Conservation (phyloP, 2,797 vertebrate species). For the Manis javanica region DNA sequence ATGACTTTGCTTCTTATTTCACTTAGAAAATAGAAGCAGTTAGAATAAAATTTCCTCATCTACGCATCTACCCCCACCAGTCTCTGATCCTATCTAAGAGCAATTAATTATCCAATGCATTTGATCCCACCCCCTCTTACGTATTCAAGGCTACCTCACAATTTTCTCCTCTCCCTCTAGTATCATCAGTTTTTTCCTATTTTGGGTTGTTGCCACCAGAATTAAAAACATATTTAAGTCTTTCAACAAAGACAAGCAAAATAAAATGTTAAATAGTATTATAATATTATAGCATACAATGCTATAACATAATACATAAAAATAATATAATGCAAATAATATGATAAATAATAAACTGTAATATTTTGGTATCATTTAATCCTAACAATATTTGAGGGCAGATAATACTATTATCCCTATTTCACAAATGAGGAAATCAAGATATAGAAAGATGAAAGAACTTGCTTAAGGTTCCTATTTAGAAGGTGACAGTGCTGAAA, state of each 20-base stretch:
- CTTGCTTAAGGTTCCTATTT: neutral
- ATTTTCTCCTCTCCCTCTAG: neutral
- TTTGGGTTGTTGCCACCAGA: neutral
- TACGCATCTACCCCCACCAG: neutral
- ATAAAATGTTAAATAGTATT: neutral
- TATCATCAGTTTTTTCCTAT: neutral
- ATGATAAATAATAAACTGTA: neutral
- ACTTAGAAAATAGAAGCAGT: neutral
- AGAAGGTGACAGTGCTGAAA: neutral
- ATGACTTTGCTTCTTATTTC: neutral
- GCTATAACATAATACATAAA: neutral
- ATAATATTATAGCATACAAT: neutral
- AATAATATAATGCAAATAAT: neutral
- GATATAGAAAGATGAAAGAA: neutral
- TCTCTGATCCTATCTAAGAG: neutral
- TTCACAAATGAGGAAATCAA: neutral
- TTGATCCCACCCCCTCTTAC: neutral
- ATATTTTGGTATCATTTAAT: neutral
- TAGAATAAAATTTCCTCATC: neutral
- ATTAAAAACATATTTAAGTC: neutral
- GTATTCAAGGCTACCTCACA: neutral
- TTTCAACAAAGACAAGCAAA: neutral
- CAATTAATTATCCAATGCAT: neutral
- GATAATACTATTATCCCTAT: neutral
- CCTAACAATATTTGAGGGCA: neutral